Base-by-base conservation (phyloP, 2,797 vertebrate species). In the Podarcis lilfordi region DNA sequence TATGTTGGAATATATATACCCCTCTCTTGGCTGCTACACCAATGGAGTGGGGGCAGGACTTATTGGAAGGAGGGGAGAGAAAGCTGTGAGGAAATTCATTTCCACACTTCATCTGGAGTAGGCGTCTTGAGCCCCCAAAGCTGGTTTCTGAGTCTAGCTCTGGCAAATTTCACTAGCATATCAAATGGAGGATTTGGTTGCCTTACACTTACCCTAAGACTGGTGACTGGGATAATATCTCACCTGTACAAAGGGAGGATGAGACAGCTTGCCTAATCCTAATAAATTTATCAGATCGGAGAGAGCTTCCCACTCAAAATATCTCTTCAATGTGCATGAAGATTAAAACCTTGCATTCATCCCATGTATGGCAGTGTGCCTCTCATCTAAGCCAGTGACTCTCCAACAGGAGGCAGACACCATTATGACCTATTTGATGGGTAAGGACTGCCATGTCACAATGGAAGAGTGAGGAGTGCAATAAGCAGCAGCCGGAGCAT, bases 391-490 rank as follows among this genome's bases (percentile, higher is more conserved):
- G 45, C 64, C 86, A 89, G 80, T 86, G 80, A 40, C 84, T 92
- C 86, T 72, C 37, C 64, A 72, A 82, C 40, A 74, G 21, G 25
- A n/a, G 19, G 35, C 86, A 23, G 89, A 90, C 50, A 89, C 27
- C 59, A 10, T 81, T 88, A 80, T 92, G 90, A 91, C 93, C 68
- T 84, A 40, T 87, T 86, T 88, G 25, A 68, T 29, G 6, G 13
- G 83, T 84, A 80, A 10, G 13, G 72, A 92, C 90, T 90, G 89
- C n/a, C 89, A 68, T 85, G 80, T 91, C 92, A 91, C 88, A 15
- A 21, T 76, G 87, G 37, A 90, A 85, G 89, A 88, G 86, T 87
- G 76, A 86, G 83, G 88, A 75, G 40, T 85, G 86, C 90, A 79
- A 43, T 85, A 77, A 86, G 61, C 80, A 83, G 82, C 71, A 90